phyloP scores from a whole-genome alignment of 2,888 invertebrate species.

The Tachina grossa region DNA sequence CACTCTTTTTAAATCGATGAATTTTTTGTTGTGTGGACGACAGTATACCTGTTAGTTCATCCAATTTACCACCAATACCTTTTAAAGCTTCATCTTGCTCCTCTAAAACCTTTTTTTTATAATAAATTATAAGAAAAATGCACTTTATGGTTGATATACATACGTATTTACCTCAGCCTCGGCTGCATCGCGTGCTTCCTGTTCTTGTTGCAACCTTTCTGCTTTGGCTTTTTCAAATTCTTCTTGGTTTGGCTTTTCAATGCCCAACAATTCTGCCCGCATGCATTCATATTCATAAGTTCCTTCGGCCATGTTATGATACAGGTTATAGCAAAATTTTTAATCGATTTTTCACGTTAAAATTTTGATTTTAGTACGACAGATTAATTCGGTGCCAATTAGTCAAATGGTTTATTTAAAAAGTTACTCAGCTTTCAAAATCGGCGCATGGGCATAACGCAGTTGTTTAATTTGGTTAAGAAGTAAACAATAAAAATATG shows the following conservation, averaged over 20 bases:
- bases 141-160: background rate
- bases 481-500: conserved; percentile 37
- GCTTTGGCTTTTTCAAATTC: conserved; percentile 86
- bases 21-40: conserved; percentile 93
- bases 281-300: conserved; percentile 91
- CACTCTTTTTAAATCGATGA: conserved; percentile 89
- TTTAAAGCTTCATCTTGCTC: conserved; percentile 86
- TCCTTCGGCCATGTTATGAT: conserved; percentile 83
- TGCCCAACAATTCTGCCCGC: conserved; percentile 90
- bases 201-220: conserved; percentile 78
- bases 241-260: conserved; percentile 87
- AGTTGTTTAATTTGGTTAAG: conserved; percentile 30
- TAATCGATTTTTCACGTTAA: conserved; percentile 59
- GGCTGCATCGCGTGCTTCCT: conserved; percentile 83
- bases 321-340: conserved; percentile 7
- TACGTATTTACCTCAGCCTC: conserved; percentile 81
- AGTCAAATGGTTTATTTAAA: conserved; percentile 51
- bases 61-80: conserved; percentile 88
- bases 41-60: conserved; percentile 91
- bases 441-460: conserved; percentile 60
- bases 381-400: conserved; percentile 50
- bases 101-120: conserved; percentile 85
- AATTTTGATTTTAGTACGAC: conserved; percentile 42
- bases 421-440: conserved; percentile 44
- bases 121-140: background rate